Evolutionary conservation across 2,888 invertebrate species (phyloP).

Genomic region (Trisateles emortualis): DNA sequence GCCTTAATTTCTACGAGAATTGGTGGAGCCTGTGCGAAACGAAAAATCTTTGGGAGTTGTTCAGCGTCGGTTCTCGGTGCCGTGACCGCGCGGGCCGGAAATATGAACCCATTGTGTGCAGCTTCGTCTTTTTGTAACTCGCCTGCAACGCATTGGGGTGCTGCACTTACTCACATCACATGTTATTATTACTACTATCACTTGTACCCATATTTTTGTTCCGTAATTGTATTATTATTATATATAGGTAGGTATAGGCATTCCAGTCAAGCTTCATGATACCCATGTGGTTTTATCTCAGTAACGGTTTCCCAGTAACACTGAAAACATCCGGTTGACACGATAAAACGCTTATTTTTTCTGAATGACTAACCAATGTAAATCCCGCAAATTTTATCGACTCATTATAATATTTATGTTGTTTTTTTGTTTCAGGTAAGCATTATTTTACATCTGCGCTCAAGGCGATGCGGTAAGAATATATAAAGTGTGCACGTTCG

Average conservation of each 20-base stretch:
- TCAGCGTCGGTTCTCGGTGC: conserved; percentile 53
- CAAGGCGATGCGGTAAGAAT: conserved; percentile 51
- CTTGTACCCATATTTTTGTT: conserved; percentile 8
- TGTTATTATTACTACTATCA: conserved; percentile 41
- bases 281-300: conserved; percentile 40
- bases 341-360: conserved; percentile 47
- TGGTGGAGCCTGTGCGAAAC: conserved; percentile 55
- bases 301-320: conserved; percentile 37
- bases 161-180: conserved; percentile 41
- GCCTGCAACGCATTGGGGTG: conserved; percentile 53
- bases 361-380: conserved; percentile 27
- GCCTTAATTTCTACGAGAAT: conserved; percentile 65
- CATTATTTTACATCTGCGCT: conserved; percentile 34
- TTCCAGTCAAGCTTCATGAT: background rate
- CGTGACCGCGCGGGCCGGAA: conserved; percentile 69
- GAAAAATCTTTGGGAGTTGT: conserved; percentile 60
- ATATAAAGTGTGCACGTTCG: conserved; percentile 26
- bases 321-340: conserved; percentile 47
- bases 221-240: no score
- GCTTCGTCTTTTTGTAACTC: conserved; percentile 66
- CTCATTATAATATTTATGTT: conserved; percentile 41
- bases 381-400: conserved; percentile 16
- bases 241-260: background rate
- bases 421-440: conserved; percentile 65
- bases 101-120: conserved; percentile 75